Base-by-base conservation (phyloP, 2,888 invertebrate genomes). In the Meganola albula region DNA sequence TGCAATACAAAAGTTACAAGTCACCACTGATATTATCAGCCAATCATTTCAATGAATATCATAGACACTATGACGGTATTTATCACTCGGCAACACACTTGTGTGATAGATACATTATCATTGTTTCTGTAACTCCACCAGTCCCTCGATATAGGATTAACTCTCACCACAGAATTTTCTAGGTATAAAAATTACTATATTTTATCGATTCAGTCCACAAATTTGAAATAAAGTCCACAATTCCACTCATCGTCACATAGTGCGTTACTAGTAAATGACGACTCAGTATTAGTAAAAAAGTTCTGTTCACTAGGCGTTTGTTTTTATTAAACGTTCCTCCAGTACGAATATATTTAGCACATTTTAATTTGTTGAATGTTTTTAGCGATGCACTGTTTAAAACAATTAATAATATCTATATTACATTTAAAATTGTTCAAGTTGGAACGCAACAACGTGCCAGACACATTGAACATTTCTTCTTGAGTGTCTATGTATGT, bases 181-280 rank as follows among this genome's bases (percentile, higher is more conserved):
- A 77, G 77, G 72, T 79, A 78, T 80, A 79, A 80, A 75, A 82
- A 84, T 83, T 82, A 82, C 80, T 73, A 74, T 78, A 77, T 71
- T 73, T 71, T 63, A 72, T 73, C 69, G 69, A 74, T 74, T 82
- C 68, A 79, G 84, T 85, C 80, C 85, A 84, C 82, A 71, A 84
- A 83, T 84, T 85, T 84, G 74, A 82, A 84, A 83, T 66, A 73
- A 82, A 82, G 85, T 85, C 77, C 84, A 83, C 84, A 72, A 77
- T 75, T 74, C 63, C 77, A 82, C 79, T 69, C 68, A 58, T 54
- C 61, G 59, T 63, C 74, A 62, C 62, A 63, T 58, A 57, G 54
- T 59, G 62, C 55, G 48, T 52, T 58, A 65, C 57, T 67, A 70
- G 63, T 63, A 65, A 63, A 37, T 40, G 63, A 70, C 62, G 59